A percentile compares a stretch with the other conserved stretches of the same genome.
Evolutionary conservation across 2,113 vertebrate genomes (phyloP).

Genomic region (Percina caprodes): DNA sequence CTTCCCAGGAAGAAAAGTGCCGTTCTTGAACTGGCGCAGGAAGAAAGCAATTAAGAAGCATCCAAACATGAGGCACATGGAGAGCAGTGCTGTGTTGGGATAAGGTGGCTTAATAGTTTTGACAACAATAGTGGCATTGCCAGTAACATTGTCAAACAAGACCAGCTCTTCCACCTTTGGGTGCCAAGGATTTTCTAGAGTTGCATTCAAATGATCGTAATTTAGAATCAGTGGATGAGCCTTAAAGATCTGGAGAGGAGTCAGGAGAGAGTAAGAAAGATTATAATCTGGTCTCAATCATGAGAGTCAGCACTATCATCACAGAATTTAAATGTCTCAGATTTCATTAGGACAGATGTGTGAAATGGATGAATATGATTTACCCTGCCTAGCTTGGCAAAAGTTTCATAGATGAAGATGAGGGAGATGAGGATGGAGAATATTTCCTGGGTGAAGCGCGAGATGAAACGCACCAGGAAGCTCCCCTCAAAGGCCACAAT

Average conservation of each 20-base stretch:
- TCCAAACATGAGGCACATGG: conserved; percentile 94
- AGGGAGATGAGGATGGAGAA: conserved; percentile 99
- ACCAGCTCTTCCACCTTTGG: conserved; percentile 54
- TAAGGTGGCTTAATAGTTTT: conserved; percentile 42
- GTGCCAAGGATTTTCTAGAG: conserved; percentile 78
- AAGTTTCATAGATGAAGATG: conserved; percentile 99
- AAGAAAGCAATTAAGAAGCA: conserved; percentile 93
- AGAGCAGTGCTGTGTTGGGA: conserved; percentile 96
- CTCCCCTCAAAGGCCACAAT: conserved; percentile 95
- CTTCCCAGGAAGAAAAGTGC: conserved; percentile 93
- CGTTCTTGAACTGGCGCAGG: conserved; percentile 95
- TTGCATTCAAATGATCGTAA: conserved; percentile 80
- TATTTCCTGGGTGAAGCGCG: conserved; percentile 98
- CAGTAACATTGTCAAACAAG: conserved; percentile 72
- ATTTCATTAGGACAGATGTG: neutral
- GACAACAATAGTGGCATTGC: conserved; percentile 16
- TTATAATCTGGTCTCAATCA: neutral
- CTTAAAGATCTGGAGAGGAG: conserved; percentile 84
- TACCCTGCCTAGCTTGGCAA: conserved; percentile 92
- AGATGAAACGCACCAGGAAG: conserved; percentile 95
- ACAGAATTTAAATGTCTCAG: neutral
- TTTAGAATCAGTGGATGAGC: conserved; percentile 84
- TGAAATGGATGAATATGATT: conserved; percentile 13
- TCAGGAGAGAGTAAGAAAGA: neutral
- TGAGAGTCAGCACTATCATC: neutral